Percentiles rank a stretch among this genome's conserved stretches.
phyloP scores from a whole-genome alignment of 1,140 invertebrate genomes.

The Glomeris maerens region DNA sequence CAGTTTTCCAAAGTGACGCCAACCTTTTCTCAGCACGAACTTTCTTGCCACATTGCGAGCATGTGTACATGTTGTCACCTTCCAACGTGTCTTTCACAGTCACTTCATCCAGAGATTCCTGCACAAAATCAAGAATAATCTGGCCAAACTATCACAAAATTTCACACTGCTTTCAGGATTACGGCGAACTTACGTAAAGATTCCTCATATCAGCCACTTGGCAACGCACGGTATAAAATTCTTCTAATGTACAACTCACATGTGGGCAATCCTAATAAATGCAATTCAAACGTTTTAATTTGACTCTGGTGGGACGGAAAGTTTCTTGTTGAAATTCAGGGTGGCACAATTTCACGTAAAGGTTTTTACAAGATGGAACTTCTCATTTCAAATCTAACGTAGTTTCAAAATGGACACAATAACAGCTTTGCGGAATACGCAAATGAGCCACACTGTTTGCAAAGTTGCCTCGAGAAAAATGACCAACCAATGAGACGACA shows the following conservation, averaged over 20 bases:
- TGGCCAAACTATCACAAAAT: background rate
- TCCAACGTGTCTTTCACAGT: conserved; percentile 92
- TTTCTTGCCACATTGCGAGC: conserved; percentile 86
- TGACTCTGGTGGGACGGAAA: no score
- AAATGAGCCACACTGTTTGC: conserved; percentile 1
- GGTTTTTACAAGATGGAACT: no score
- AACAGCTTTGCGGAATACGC: no score
- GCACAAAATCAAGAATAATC: conserved; percentile 6
- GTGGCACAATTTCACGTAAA: no score
- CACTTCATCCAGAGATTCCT: conserved; percentile 83
- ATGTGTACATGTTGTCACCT: conserved; percentile 95
- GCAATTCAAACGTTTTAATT: background rate
- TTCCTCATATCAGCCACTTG: conserved; percentile 94
- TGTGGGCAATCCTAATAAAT: conserved; percentile 67
- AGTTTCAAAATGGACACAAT: no score
- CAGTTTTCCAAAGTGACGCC: conserved; percentile 11
- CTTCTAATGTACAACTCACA: conserved; percentile 81
- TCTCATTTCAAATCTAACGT: no score
- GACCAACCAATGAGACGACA: conserved; percentile 65
- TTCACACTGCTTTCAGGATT: background rate
- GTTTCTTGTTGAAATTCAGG: no score
- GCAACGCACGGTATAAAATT: conserved; percentile 89
- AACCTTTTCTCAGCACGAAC: conserved; percentile 80
- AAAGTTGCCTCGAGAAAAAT: conserved; percentile 2
- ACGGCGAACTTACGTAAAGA: conserved; percentile 45